Percentiles rank a stretch among this genome's conserved stretches.
These are phyloP conservation scores for Pseudanteris insignis DNA, from an alignment of 2,888 invertebrate genomes.

Conservation along the genomic window DNA sequence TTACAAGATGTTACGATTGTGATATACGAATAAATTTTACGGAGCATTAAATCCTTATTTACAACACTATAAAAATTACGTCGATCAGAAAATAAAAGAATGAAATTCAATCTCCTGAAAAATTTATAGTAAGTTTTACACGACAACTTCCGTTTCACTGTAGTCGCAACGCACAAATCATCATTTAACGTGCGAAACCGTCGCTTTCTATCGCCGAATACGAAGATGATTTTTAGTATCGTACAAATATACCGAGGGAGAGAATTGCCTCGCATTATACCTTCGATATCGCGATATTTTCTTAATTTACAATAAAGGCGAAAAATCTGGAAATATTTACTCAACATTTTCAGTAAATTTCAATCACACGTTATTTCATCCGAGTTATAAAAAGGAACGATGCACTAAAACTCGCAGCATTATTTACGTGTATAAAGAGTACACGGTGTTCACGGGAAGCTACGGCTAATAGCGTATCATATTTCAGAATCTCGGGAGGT, in stretches of 20 bases:
- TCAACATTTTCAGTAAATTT: slow-evolving; percentile 39
- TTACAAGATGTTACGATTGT: too few species aligned
- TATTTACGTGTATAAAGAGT: slow-evolving; percentile 55
- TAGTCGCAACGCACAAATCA: slow-evolving; percentile 11
- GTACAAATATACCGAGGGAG: slow-evolving; percentile 13
- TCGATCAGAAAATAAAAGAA: too few species aligned
- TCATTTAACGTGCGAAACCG: slow-evolving; percentile 7
- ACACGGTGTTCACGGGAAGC: slow-evolving; percentile 52
- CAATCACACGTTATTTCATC: slow-evolving; percentile 38
- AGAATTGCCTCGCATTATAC: slow-evolving; percentile 9
- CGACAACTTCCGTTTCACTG: too few species aligned
- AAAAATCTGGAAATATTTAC: slow-evolving; percentile 30
- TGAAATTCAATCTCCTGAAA: too few species aligned
- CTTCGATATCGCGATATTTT: slow-evolving; percentile 13
- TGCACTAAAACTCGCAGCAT: slow-evolving; percentile 48
- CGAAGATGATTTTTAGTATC: slow-evolving; percentile 14
- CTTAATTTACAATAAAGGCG: slow-evolving; percentile 28
- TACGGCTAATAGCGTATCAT: slow-evolving; percentile 58
- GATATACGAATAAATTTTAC: too few species aligned
- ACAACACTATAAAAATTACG: too few species aligned
- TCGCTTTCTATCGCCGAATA: slow-evolving; percentile 6
- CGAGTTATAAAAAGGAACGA: slow-evolving; percentile 28
- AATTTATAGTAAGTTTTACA: too few species aligned
- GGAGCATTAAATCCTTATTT: too few species aligned
- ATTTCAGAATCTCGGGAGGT: slow-evolving; percentile 55